These are phyloP conservation scores for Cyphomyrus discorhynchus DNA, from an alignment of 2,113 vertebrate species.

Conservation along the genomic window DNA sequence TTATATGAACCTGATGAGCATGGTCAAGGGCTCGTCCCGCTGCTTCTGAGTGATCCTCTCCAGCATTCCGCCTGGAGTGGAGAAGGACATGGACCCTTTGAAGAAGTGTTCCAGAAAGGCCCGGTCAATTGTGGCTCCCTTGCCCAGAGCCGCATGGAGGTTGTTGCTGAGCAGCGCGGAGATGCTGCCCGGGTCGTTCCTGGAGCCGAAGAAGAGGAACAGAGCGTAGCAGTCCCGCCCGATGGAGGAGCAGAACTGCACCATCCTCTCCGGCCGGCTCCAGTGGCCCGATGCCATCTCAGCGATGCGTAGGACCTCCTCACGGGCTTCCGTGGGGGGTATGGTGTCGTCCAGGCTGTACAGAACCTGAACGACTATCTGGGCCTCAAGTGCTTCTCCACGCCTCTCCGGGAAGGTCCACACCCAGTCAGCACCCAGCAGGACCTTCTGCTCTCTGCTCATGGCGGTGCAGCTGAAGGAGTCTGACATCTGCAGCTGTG, in stretches of 20 bases:
- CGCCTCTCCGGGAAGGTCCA: conserved; percentile 55
- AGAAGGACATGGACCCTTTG: conserved; percentile 49
- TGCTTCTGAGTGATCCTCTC: conserved; percentile 44
- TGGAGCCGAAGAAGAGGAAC: conserved; percentile 58
- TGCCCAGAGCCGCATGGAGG: conserved; percentile 49
- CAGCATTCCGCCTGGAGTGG: conserved; percentile 56
- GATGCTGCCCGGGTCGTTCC: conserved; percentile 48
- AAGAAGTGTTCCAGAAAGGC: conserved; percentile 58
- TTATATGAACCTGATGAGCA: conserved; percentile 62
- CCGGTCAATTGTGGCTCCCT: conserved; percentile 48
- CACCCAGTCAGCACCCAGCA: conserved; percentile 64
- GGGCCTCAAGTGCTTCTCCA: conserved; percentile 53
- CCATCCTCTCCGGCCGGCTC: conserved; percentile 48
- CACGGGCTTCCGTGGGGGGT: neutral
- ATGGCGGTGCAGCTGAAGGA: conserved; percentile 59
- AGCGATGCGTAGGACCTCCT: conserved; percentile 45
- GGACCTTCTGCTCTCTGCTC: conserved; percentile 55
- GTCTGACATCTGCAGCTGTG: conserved; percentile 44
- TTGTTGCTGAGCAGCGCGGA: conserved; percentile 65
- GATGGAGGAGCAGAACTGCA: conserved; percentile 57
- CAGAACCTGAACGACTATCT: conserved; percentile 58
- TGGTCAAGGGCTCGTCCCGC: conserved; percentile 43
- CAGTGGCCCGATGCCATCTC: conserved; percentile 40
- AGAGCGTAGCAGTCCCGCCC: conserved; percentile 65
- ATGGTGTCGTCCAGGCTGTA: neutral